A percentile compares a stretch with the other conserved stretches of the same genome.
Conservation (phyloP, 1,140 invertebrate genomes). For the Drosophila gunungcola region DNA sequence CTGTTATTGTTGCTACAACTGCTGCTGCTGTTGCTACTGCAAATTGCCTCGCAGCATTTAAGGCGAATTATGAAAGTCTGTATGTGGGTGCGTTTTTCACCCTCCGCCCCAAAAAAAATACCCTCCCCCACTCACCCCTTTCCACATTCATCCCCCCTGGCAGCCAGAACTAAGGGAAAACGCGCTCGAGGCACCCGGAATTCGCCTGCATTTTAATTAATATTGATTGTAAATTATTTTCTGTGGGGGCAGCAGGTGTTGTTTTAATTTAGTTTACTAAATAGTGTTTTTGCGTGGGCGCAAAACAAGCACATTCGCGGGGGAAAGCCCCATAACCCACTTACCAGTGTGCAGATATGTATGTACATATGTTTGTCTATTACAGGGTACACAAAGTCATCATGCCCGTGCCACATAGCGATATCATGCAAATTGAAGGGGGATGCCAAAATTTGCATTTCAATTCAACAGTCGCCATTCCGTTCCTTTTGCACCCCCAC, state of each 20-base stretch:
- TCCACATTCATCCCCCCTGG: constrained; percentile 1
- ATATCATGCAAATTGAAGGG: constrained; percentile 43
- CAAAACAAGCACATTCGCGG: constrained; percentile 11
- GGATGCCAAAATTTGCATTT: constrained; percentile 59
- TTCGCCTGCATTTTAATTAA: constrained; percentile 80
- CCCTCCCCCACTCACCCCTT: constrained; percentile 1
- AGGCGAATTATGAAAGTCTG: constrained; percentile 77
- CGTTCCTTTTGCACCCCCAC: constrained; percentile 15
- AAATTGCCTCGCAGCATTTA: constrained; percentile 80
- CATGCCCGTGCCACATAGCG: constrained; percentile 5
- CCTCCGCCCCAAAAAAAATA: constrained; percentile 17
- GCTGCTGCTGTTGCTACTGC: constrained; percentile 57
- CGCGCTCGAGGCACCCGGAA: constrained; percentile 53
- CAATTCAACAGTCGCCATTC: constrained; percentile 51
- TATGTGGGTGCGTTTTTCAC: constrained; percentile 13
- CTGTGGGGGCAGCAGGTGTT: constrained; percentile 32
- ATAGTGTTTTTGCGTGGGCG: constrained; percentile 26
- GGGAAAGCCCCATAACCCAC: constrained; percentile 24
- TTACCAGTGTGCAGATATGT: constrained; percentile 33
- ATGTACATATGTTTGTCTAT: constrained; percentile 38
- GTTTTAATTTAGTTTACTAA: constrained; percentile 58
- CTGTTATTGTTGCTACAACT: constrained; percentile 65
- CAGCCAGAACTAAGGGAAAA: constrained; percentile 38
- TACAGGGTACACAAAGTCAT: constrained; percentile 52
- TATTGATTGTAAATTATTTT: constrained; percentile 76